Percentiles rank a stretch among this genome's conserved stretches.
Evolutionary conservation across 2,888 invertebrate genomes (phyloP).

Genomic region (Pristionchus japonicus): DNA sequence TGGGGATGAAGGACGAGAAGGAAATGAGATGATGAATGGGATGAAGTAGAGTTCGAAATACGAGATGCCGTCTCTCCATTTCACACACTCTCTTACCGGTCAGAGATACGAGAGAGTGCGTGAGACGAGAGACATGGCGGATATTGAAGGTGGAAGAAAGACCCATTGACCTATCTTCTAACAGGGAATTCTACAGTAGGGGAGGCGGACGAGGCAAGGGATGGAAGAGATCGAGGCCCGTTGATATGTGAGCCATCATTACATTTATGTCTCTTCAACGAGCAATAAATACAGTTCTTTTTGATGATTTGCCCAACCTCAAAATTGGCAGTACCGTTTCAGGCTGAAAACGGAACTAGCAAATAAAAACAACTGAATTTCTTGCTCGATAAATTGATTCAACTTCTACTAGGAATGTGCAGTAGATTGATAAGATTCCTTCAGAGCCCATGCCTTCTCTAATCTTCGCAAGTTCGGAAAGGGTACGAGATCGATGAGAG

Average conservation of each 20-base stretch:
- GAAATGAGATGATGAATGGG: background rate
- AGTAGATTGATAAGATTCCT: background rate
- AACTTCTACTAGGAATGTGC: no score
- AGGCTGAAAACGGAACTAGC: no score
- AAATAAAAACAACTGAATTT: no score
- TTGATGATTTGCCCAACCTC: no score
- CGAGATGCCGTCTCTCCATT: no score
- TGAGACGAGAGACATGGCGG: background rate
- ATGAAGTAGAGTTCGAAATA: no score
- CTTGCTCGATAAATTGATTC: no score
- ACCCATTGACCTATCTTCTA: background rate
- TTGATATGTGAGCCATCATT: constrained; percentile 1
- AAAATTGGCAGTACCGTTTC: no score
- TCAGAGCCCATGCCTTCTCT: constrained; percentile 42
- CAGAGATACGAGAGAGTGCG: no score
- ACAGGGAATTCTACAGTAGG: background rate
- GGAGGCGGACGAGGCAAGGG: constrained; percentile 1
- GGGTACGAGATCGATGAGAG: background rate
- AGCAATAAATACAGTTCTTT: background rate
- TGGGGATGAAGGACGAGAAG: background rate
- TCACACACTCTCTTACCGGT: no score
- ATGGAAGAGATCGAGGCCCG: constrained; percentile 6
- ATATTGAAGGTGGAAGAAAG: background rate
- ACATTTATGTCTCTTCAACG: background rate
- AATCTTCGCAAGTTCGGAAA: constrained; percentile 28